Base-by-base conservation (phyloP, 1,140 invertebrate genomes). In the Theocolax elegans region DNA sequence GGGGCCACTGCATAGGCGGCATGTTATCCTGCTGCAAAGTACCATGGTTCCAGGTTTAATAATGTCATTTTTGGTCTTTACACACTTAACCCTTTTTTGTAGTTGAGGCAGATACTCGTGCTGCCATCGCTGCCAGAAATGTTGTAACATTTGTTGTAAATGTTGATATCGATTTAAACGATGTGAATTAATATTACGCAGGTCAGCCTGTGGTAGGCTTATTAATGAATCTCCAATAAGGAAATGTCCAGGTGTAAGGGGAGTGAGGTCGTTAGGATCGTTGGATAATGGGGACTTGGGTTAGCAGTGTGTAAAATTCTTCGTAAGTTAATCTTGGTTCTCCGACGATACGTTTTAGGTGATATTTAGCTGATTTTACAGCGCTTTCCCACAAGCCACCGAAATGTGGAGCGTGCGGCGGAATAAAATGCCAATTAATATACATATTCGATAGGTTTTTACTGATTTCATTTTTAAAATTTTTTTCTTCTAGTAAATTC, bases 201-300 rank as follows among this genome's bases (percentile, higher is more conserved):
- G 15, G 15, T 53, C 63, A 35, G 2, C 3, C 35, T 63, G 8
- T 7, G 31, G 31, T 40, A 59, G 21, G 1, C 23, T 7, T 10
- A 17, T 62, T 66, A 60, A 19, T 23, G 51, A 46, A 54, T 48
- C 48, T 19, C 59, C 64, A 66, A 67, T 72, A 0, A 72, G 7
- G 35, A 70, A 62, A 15, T 49, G 60, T 9, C 7, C 23, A 1
- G 46, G 23, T 2, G 60, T 31, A 31, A 58, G 19, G 21, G 51
- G 19, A 12, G 48, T 38, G 8, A 29, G 25, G 35, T 67, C 65
- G 31, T 67, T 67, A 10, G 65, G 65, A 48, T 67, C 53, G 35
- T 3, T 19, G 7, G 51, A 58, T 7, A 67, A n/a, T 2, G 65
- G 25, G 0, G n/a, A 73, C 62, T 35, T 70, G 59, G 2, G 56